Base-by-base conservation (phyloP, 2,113 vertebrate species). In the Chitala chitala region DNA sequence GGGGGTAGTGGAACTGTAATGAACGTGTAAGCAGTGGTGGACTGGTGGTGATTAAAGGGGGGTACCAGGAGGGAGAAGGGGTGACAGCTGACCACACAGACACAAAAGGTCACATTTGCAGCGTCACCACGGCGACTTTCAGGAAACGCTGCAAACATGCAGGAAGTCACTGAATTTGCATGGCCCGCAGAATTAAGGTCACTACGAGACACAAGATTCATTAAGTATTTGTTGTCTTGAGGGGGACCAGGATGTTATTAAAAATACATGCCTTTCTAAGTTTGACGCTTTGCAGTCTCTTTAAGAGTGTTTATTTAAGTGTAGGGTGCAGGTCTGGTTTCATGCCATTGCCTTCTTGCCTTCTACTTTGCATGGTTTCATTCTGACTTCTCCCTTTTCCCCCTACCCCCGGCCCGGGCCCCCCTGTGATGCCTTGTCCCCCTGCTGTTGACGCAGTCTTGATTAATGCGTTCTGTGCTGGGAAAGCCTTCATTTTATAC, bases 51-150 rank as follows among this genome's bases (percentile, higher is more conserved):
- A 20, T 5, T 2, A n/a, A n/a, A 15, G 66, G 24, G 46, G 66
- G 24, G 66, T 3, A 29, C 20, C 0, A 38, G 50, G 50, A 13
- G 31, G 69, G 0, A 51, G 48, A 48, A 33, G 50, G 10, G 51
- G 51, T 17, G 29, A 54, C 65, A 69, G 36, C 61, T 48, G 36
- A 69, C 44, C 51, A 48, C 65, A 15, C 48, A 55, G 53, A 26
- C 40, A 36, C 24, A 40, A 24, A n/a, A 26, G 59, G 10, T 38
- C 59, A 63, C 59, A 63, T 56, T 69, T 69, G 26, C 26, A 17
- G 36, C 13, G 65, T 75, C 69, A 40, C 74, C 65, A 58, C 65
- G 53, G 74, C 31, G 74, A 75, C 48, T 75, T 65, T 29, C 65
- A 36, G 53, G 74, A 53, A 66, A 38, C 74, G n/a, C n/a, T 42